Evolutionary conservation across 2,797 vertebrate species (phyloP), one percentile per base, ranked within the genome.

Genomic region (Brachyrhaphis roseni): DNA sequence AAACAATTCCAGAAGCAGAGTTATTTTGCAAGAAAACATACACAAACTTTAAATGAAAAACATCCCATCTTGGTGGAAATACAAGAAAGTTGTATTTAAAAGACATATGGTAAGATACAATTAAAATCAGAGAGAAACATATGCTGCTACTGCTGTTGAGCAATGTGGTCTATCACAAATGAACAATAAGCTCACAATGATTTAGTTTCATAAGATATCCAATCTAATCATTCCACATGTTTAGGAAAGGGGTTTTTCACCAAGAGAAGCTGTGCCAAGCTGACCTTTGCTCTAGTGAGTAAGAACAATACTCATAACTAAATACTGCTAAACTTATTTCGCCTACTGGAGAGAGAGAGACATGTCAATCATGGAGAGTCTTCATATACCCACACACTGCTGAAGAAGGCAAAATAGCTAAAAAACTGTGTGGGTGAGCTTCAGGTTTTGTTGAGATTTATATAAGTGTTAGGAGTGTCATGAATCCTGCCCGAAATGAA

Each of bases 321-420:
- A 79, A 80, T n/a, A 13, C 43, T 49, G 10, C 47, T 34, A 4
- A 81, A 75, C 20, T 77, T 26, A 72, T 26, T 1, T 0, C 1
- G 49, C 59, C 18, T 53, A 64, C 12, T 59, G 11, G 8, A 47
- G 76, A 82, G 47, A 73, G 66, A 86, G 55, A 72, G 70, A 80
- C 28, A 5, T 71, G 64, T 76, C 79, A 80, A 20, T 88, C 82
- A 75, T 74, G 51, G 31, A 43, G 41, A 51, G 8, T 13, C 3
- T 34, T 23, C 46, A 53, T 47, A 75, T 75, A 74, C 78, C 80
- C 82, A 82, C 76, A 79, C 59, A 78, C 18, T 80, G 47, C 74
- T 62, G 47, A 77, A 41, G 74, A 59, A 26, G 51, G 74, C 12
- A 57, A 43, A 41, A 36, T 59, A 62, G 78, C 51, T 62, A 31